These are phyloP conservation scores for Seira ritae DNA, from an alignment of 2,888 invertebrate genomes.

Conservation along the genomic window DNA sequence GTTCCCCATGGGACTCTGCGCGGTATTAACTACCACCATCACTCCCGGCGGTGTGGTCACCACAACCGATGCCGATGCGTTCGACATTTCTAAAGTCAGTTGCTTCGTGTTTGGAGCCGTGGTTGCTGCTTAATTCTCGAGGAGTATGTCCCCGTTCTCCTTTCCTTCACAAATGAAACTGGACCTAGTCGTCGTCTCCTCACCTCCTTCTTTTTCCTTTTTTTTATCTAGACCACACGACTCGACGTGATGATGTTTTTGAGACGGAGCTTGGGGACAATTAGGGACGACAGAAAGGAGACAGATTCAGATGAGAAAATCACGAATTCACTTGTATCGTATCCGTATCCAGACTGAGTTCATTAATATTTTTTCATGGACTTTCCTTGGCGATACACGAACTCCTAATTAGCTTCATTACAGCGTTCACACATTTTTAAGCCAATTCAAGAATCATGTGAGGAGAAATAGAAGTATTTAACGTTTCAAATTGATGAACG, in stretches of 20 bases:
- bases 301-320: no score
- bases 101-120: slow-evolving; percentile 54
- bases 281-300: not conserved
- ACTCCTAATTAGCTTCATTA: not conserved
- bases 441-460: not conserved
- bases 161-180: not conserved
- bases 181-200: not conserved
- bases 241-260: no score
- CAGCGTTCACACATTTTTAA: not conserved
- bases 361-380: not conserved
- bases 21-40: slow-evolving; percentile 27
- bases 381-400: not conserved
- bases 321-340: not conserved
- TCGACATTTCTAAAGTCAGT: slow-evolving; percentile 47
- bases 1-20: slow-evolving; percentile 53
- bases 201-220: not conserved
- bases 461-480: not conserved
- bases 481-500: not conserved
- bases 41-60: no score
- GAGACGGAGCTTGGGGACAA: not conserved
- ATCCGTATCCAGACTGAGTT: no score
- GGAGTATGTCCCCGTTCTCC: not conserved
- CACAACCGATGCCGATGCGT: no score
- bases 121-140: slow-evolving; percentile 7
- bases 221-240: no score